Evolutionary conservation across 1,140 invertebrate genomes (phyloP), one percentile per base, ranked within the genome.

Genomic region (Drosophila equinoxialis): DNA sequence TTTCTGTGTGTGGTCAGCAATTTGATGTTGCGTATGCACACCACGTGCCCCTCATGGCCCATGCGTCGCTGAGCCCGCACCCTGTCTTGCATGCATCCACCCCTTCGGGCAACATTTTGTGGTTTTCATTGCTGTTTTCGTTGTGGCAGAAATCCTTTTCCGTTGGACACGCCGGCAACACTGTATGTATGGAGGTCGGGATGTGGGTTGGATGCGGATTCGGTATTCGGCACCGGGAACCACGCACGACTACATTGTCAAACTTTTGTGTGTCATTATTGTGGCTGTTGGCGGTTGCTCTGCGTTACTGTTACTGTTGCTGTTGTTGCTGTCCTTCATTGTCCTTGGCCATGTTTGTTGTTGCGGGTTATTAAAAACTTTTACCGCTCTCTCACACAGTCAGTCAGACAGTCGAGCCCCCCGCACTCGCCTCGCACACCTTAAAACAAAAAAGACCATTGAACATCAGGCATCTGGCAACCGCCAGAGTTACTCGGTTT

Each of bases 221-320:
- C 35, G 17, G 8, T 41, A 30, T 30, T 35, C 45, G 30, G 72
- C 1, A 13, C 51, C 41, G 33, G 65, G 68, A 41, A 66, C 58
- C 68, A 86, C 84, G 84, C 83, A 86, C 83, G 84, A 83, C 79
- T 83, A 83, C 83, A 89, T 78, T 87, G 83, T 89, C 80, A 84
- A 87, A 89, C 69, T 86, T 87, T 87, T 89, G 73, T 89, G 77
- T 80, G 84, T 83, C 84, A 89, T 87, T 87, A 86, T 87, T 86
- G 83, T 74, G 83, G 82, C 79, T 86, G 82, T 73, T 74, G 82
- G 83, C 83, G 76, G 71, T 87, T 82, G 83, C 80, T 59, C 30
- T 65, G 35, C 41, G 58, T 57, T 58, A 26, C 67, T 68, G 65
- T 66, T 69, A 41, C 30, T 14, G 42, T 14, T 45, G 17, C 3